phyloP scores from a whole-genome alignment of 2,113 vertebrate genomes.

The Scomber colias region DNA sequence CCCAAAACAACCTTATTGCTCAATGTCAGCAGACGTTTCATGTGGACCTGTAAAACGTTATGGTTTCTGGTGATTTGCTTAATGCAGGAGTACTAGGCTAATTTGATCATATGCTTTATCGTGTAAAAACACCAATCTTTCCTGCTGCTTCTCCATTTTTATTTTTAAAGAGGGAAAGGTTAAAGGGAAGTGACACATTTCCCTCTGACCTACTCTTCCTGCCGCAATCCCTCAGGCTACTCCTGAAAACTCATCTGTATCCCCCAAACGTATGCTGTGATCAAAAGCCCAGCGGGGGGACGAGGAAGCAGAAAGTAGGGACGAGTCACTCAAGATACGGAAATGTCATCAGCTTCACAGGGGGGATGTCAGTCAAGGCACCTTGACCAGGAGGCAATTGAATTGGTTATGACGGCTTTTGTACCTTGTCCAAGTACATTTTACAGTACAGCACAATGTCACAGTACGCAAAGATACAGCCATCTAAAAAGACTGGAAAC shows the following conservation, averaged over 20 bases:
- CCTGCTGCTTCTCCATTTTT: background rate
- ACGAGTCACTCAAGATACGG: slow-evolving; percentile 52
- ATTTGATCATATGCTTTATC: slow-evolving; percentile 43
- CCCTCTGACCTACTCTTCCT: slow-evolving; percentile 6
- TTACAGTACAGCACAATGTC: slow-evolving; percentile 42
- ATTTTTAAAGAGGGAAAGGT: slow-evolving; percentile 35
- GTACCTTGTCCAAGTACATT: slow-evolving; percentile 60
- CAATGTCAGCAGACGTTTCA: slow-evolving; percentile 60
- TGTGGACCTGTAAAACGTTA: slow-evolving; percentile 31
- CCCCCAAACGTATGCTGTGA: slow-evolving; percentile 35
- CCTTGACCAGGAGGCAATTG: slow-evolving; percentile 50
- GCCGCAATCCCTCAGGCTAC: slow-evolving; percentile 11
- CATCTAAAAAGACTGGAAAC: background rate
- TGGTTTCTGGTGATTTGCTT: slow-evolving; percentile 29
- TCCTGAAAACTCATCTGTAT: slow-evolving; percentile 62
- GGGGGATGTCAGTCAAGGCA: slow-evolving; percentile 61
- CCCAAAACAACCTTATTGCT: slow-evolving; percentile 47
- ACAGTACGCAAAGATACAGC: slow-evolving; percentile 20
- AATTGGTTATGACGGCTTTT: slow-evolving; percentile 60
- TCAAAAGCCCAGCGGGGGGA: slow-evolving; percentile 57
- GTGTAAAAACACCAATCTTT: slow-evolving; percentile 36
- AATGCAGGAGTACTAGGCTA: slow-evolving; percentile 19
- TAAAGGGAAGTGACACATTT: slow-evolving; percentile 49
- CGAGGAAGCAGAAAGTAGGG: slow-evolving; percentile 32
- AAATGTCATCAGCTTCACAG: slow-evolving; percentile 72